A percentile compares a stretch with the other conserved stretches of the same genome.
phyloP scores from a whole-genome alignment of 92 coral and sea anemone genomes.

The Plumapathes pennacea region DNA sequence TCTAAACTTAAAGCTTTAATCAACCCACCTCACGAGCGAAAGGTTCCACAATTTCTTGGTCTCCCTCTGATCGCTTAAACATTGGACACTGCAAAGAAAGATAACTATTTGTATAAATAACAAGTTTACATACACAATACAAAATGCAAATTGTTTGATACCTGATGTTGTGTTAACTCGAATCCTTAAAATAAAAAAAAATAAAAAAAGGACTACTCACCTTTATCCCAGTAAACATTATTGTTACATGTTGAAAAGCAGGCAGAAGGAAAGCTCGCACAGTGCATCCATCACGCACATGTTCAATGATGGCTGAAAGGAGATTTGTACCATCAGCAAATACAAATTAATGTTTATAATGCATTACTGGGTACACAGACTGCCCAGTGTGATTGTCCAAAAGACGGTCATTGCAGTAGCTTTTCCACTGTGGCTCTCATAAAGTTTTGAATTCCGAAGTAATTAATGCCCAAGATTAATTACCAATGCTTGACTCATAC shows the following conservation, averaged over 20 bases:
- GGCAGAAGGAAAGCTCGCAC: constrained; percentile 94
- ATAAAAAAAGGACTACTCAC: constrained; percentile 27
- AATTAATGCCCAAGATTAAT: no score
- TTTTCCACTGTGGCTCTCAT: background rate
- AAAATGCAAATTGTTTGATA: no score
- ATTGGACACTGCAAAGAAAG: constrained; percentile 74
- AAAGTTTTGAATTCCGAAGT: no score
- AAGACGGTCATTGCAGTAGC: background rate
- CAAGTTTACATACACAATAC: no score
- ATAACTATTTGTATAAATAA: background rate
- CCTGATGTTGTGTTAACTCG: no score
- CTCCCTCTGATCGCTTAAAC: constrained; percentile 89
- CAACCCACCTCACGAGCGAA: constrained; percentile 83
- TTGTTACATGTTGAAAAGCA: constrained; percentile 82
- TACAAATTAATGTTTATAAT: no score
- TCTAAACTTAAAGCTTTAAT: no score
- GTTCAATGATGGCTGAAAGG: constrained; percentile 86
- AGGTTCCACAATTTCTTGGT: constrained; percentile 82
- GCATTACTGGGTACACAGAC: no score
- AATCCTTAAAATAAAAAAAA: no score
- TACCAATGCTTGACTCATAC: no score
- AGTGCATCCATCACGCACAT: constrained; percentile 99
- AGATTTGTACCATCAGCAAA: background rate
- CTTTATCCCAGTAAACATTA: constrained; percentile 94
- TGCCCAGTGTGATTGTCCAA: background rate